Base-by-base conservation (phyloP, 2,113 vertebrate genomes). In the Cricetomys ansorgei region DNA sequence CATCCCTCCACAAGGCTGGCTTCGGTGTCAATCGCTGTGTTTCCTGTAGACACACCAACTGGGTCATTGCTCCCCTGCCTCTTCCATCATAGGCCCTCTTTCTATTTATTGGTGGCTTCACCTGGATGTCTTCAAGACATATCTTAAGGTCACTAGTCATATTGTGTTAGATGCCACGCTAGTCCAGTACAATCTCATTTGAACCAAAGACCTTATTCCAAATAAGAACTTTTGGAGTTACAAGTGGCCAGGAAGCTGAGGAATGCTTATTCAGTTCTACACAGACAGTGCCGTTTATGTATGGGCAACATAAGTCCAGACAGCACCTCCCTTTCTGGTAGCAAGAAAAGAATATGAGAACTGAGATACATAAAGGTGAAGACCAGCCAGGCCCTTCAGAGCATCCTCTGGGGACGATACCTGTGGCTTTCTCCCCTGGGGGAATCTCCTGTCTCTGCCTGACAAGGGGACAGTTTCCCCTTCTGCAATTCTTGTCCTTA, bases 1-100 rank as follows among this genome's bases (percentile, higher is more conserved):
- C 40, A 8, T 40, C 64, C 34, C 40, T 79, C 72, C 31, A 3
- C 1, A 34, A 21, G 19, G 12, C 15, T 50, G 29, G 37, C 1
- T n/a, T 40, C 53, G 27, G 17, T 3, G 25, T 0, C 6, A 5
- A 64, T n/a, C 19, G n/a, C 25, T 21, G 11, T 27, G 29, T 1
- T 17, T 53, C 45, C 40, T 31, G 27, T 1, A 7, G 37, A 13
- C 1, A 8, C 11, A 3, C 34, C 3, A 17, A 45, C 73, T 62
- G 19, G 25, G 19, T 59, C 13, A 40, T 21, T 16, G 5, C 7
- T 0, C 15, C 65, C 75, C 69, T 5, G 45, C 31, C 9, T 37
- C 43, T 53, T 21, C 0, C 2, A 13, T 31, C 57, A 1, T 1
- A 5, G 21, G 4, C 4, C 21, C 10, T 43, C 25, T 9, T 9